Evolutionary conservation across 2,113 vertebrate species (phyloP).

Genomic region (Acanthochromis polyacanthus): DNA sequence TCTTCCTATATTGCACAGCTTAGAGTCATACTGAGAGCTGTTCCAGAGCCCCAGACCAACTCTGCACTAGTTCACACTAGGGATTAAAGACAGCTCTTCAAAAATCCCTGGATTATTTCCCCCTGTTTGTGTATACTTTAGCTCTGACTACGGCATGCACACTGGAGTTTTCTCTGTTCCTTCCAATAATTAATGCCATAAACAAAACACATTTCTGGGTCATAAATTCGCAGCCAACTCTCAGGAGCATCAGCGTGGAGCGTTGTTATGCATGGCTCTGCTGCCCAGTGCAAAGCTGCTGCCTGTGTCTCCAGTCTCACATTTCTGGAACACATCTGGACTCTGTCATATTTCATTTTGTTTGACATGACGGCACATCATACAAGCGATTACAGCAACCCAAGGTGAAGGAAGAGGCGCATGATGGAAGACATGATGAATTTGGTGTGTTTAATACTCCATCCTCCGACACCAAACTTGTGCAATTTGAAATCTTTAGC

Average conservation of each 20-base stretch:
- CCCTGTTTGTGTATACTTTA: constrained; percentile 42
- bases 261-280: constrained; percentile 48
- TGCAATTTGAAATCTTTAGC: not conserved
- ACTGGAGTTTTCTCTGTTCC: constrained; percentile 44
- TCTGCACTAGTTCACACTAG: constrained; percentile 26
- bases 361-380: constrained; percentile 48
- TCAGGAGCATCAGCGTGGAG: constrained; percentile 59
- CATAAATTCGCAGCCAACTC: constrained; percentile 65
- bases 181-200: constrained; percentile 69
- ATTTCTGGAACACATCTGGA: constrained; percentile 71
- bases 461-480: constrained; percentile 12
- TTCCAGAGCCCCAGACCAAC: constrained; percentile 42
- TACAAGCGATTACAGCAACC: constrained; percentile 48
- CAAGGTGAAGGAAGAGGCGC: constrained; percentile 1
- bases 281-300: constrained; percentile 42
- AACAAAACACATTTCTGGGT: constrained; percentile 77
- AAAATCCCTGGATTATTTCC: constrained; percentile 61
- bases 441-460: constrained; percentile 16
- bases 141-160: constrained; percentile 26
- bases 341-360: constrained; percentile 65
- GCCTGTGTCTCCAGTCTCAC: constrained; percentile 47
- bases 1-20: constrained; percentile 52
- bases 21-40: constrained; percentile 51
- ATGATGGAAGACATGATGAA: constrained; percentile 24
- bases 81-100: constrained; percentile 67